Evolutionary conservation across 2,797 vertebrate species (phyloP), one percentile per base, ranked within the genome.

Genomic region (Melanogrammus aeglefinus): DNA sequence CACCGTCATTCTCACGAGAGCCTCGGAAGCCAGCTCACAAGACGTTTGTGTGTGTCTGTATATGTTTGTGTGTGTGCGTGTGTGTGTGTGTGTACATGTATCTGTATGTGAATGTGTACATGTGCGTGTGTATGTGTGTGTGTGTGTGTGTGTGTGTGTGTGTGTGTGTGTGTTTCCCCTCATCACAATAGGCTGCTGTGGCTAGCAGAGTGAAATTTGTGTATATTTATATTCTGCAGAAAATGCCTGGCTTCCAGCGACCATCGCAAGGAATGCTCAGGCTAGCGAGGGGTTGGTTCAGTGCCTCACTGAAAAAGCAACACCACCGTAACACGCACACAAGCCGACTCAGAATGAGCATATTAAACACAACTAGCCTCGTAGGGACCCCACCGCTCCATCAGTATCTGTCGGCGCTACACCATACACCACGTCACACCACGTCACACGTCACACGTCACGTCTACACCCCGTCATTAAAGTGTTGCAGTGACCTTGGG

Each of bases 1-100:
- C 83, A 82, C 87, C 81, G 83, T 83, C 81, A 83, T 86, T 86
- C 84, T 81, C 84, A 83, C 35, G 41, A 79, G 79, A 84, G 79
- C 75, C 80, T 82, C 87, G 77, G 81, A 81, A 80, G 77, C 83
- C 82, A 33, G 38, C 73, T 83, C 75, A 80, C 13, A 1, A 70
- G 21, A 78, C 51, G 71, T 77, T n/a, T 77, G 5, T 10, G 21
- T n/a, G 57, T 9, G 18, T 31, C 14, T 63, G 21, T n/a, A 18
- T n/a, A 41, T 41, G 39, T 18, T 21, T 31, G 51, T n/a, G n/a
- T 63, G n/a, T 63, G 57, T 63, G n/a, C 10, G n/a, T 9, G n/a
- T 10, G 8, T 24, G 57, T 9, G n/a, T 24, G n/a, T 63, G 57
- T 63, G 8, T 6, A 18, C 21, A 4, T 63, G 21, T 63, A 1